Evolutionary conservation across 2,113 vertebrate genomes (phyloP), one percentile per base, ranked within the genome.

Genomic region (Notothenia rossii): DNA sequence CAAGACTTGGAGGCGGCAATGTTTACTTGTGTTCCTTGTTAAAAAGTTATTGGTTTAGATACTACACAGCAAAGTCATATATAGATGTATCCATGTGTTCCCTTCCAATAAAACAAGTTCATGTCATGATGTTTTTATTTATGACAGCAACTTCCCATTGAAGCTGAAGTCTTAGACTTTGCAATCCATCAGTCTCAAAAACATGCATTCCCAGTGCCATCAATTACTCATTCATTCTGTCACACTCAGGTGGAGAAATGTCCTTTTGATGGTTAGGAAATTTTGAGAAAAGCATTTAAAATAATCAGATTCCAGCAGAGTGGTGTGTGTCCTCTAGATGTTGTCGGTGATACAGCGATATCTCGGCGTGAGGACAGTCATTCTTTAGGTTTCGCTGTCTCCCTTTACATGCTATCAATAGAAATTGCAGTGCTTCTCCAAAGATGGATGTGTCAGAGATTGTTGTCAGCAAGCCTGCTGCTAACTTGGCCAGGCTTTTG

Each of bases 271-370:
- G 88, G 76, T 76, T 90, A 84, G 82, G 83, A 94, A 93, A 93
- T 93, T 93, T 94, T 90, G 87, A 89, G 86, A 68, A 89, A 90
- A 85, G 81, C 91, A 81, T 93, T 91, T 91, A 89, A 83, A 88
- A 87, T 78, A 89, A 94, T 94, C 92, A 89, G 87, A 94, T 94
- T 90, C 75, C 89, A 59, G 68, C 87, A 59, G 81, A 89, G 86
- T 79, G 79, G 83, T 85, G 86, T 87, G 88, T 93, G 92, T 95
- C 94, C 94, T 96, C 93, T 95, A 95, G 94, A 95, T 95, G 90
- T 89, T 85, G 88, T 84, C 82, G 6, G 15, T 13, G 93, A 94
- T 94, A 92, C 6, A 17, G 72, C 10, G 75, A 70, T 94, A 93
- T 91, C 92, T 90, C 46, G 33, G 79, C 14, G 75, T 36, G 86